Percentiles rank a stretch among this genome's conserved stretches.
Evolutionary conservation across 2,888 invertebrate species (phyloP).

Genomic region (Epirrhoe alternata): DNA sequence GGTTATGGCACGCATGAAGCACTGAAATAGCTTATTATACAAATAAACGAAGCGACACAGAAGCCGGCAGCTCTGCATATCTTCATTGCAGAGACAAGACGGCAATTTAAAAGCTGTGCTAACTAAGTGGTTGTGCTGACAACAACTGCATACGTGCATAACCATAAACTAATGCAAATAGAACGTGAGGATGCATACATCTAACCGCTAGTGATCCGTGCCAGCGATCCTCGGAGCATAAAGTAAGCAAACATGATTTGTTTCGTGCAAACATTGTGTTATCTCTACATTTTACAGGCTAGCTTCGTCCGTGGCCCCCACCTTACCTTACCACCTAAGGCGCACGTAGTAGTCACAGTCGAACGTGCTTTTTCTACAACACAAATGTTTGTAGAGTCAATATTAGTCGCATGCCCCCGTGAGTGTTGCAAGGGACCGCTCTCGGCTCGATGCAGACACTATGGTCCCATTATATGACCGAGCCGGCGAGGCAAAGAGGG

Average conservation of each 20-base stretch:
- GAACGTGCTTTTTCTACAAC: constrained; percentile 71
- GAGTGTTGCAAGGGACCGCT: constrained; percentile 63
- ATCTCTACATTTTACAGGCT: constrained; percentile 64
- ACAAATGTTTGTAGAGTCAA: constrained; percentile 78
- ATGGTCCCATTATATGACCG: constrained; percentile 25
- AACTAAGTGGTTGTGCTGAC: constrained; percentile 42
- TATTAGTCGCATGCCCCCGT: constrained; percentile 72
- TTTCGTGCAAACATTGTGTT: constrained; percentile 74
- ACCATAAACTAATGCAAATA: constrained; percentile 68
- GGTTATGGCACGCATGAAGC: constrained; percentile 10
- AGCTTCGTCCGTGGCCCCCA: constrained; percentile 64
- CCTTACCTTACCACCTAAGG: constrained; percentile 65
- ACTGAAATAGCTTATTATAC: constrained; percentile 4
- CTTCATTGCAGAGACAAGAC: constrained; percentile 9
- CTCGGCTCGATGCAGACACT: constrained; percentile 35
- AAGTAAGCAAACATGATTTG: constrained; percentile 78
- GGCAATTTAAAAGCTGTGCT: constrained; percentile 13
- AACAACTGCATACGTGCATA: constrained; percentile 49
- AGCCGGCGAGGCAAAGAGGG: constrained; percentile 5
- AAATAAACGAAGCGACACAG: constrained; percentile 5
- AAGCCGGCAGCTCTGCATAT: constrained; percentile 13
- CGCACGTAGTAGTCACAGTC: constrained; percentile 62
- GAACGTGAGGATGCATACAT: constrained; percentile 75
- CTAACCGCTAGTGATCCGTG: constrained; percentile 63
- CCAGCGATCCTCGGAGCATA: constrained; percentile 68